Conservation (phyloP, 2,888 invertebrate genomes). For the Dryobota labecula region DNA sequence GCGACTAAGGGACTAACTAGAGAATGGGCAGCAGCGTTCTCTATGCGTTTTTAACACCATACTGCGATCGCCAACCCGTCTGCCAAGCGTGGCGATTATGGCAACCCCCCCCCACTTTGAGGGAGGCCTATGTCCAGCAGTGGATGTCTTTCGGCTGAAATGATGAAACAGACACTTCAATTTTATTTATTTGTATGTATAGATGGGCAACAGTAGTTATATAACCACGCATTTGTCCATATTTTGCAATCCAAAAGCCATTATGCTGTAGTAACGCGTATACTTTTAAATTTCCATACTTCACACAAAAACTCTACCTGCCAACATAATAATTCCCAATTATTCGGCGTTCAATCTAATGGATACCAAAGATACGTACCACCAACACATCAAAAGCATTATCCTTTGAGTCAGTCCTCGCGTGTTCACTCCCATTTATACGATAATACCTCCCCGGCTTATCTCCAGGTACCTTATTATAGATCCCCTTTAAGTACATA, state of each 20-base stretch:
- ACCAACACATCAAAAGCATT: constrained; percentile 71
- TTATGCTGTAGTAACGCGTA: background rate
- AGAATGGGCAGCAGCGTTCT: too few relatives aligned
- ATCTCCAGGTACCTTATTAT: constrained; percentile 48
- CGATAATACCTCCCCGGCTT: constrained; percentile 72
- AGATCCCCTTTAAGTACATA: constrained; percentile 57
- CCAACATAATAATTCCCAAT: constrained; percentile 31
- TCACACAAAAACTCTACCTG: background rate
- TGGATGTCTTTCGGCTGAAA: too few relatives aligned
- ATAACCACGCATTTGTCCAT: too few relatives aligned
- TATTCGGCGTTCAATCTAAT: constrained; percentile 50
- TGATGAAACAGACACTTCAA: too few relatives aligned
- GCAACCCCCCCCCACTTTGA: too few relatives aligned
- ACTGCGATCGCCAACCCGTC: too few relatives aligned
- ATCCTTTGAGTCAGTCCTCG: constrained; percentile 73
- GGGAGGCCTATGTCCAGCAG: too few relatives aligned
- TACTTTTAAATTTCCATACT: background rate
- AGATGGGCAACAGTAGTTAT: too few relatives aligned
- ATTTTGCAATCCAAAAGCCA: background rate
- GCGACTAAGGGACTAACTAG: too few relatives aligned
- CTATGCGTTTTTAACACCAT: too few relatives aligned
- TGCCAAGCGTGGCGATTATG: too few relatives aligned
- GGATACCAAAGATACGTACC: constrained; percentile 54
- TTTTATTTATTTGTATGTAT: too few relatives aligned
- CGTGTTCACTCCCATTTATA: constrained; percentile 77